Evolutionary conservation across 53 echinoderm and acorn worm species (phyloP), one percentile per base, ranked within the genome.

Genomic region (Stichopus horrens): DNA sequence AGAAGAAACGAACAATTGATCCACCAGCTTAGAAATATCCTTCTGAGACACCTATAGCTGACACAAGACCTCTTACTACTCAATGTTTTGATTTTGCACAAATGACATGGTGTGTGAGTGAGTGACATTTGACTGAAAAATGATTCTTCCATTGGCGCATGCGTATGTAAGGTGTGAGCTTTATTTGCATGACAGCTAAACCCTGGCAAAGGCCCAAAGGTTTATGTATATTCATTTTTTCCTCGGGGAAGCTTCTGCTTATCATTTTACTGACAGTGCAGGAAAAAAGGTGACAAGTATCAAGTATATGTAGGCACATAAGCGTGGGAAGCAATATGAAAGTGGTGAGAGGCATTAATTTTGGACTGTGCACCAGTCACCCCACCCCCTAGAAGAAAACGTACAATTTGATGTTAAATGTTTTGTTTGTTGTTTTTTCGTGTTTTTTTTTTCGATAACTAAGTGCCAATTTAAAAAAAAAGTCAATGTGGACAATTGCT

Each of bases 121-220:
- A 81, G 21, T 81, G 81, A 81, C 81, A 56, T 81, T 81, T 81
- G 81, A 81, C 54, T 79, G 79, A 79, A 54, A 79, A 55, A 76
- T 9, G 51, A 79, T 54, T 71, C 71, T 71, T 13, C 19, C 16
- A 71, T 18, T 18, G 4, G 71, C 71, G 71, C 71, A 71, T 71
- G 71, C 71, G 71, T 71, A 71, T 71, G 71, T 37, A 37, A 37
- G 37, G 71, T 18, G 71, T 71, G 71, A 71, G 18, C 19, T n/a
- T 8, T 71, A 71, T 71, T 71, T 71, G 71, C 71, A 71, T 71
- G 71, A 71, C 14, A 71, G 18, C 71, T n/a, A 7, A 71, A 71
- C n/a, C 71, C 71, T 71, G 71, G 71, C 71, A 71, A 71, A n/a
- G 71, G 18, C 71, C 71, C 71, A 71, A 71, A 71, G 4, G n/a